Evolutionary conservation across 2,797 vertebrate genomes (phyloP), one percentile per base, ranked within the genome.

Genomic region (Enteromius argenteus): DNA sequence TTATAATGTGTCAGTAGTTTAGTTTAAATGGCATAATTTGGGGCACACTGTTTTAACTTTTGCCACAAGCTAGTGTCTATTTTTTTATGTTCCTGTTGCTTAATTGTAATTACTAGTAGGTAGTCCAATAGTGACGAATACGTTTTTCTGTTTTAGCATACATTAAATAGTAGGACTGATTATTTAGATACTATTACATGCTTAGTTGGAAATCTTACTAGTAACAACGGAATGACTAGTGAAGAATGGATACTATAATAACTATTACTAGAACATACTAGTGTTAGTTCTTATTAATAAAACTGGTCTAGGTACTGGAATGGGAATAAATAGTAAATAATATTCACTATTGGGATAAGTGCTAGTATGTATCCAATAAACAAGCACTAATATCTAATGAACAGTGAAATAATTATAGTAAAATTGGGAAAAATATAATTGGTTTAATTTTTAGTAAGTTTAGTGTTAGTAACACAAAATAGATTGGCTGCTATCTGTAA

Each of bases 21-120:
- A 30, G 56, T 44, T 19, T 79, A 19, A 46, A 64, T 67, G 39
- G 30, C 62, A 79, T 51, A 67, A 64, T 42, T 15, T 78, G 14
- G 62, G 75, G 37, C 37, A 64, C 21, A 58, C 75, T 1, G 4
- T 2, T 13, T 77, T 77, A 62, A 77, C 15, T 10, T 77, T 1
- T 0, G 13, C 4, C 11, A 27, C 2, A 3, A 51, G 27, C n/a
- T 3, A 11, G 72, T 53, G 4, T 8, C 19, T 9, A 53, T 53
- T 4, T 44, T 27, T 56, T 75, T 5, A 39, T 19, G 8, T 74
- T 30, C 9, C 27, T 11, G 5, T 14, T n/a, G n/a, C 19, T 56
- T n/a, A 21, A 1, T 19, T 49, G 11, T 7, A 21, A 13, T 51
- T 32, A 32, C 15, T 19, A 72, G 23, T 71, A 5, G 2, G 44